Percentiles rank a stretch among this genome's conserved stretches.
These are phyloP conservation scores for Pseudorectes ferrugineus DNA, from an alignment of 2,113 vertebrate species.

Conservation along the genomic window DNA sequence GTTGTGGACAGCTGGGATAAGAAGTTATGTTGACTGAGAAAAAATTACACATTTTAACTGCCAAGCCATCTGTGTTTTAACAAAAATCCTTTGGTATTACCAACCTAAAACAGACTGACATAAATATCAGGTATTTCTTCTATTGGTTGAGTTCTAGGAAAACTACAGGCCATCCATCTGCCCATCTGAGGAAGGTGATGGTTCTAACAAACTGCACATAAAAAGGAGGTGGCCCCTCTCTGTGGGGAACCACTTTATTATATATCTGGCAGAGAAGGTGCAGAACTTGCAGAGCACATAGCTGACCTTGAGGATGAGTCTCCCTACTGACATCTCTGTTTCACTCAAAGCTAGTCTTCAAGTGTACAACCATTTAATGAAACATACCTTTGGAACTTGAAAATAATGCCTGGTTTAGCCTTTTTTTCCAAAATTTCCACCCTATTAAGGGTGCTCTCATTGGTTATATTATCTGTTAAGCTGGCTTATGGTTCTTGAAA, in stretches of 20 bases:
- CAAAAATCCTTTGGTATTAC: neutral
- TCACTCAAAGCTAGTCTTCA: neutral
- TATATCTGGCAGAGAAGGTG: neutral
- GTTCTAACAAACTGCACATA: neutral
- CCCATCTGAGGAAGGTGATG: neutral
- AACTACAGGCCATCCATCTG: neutral
- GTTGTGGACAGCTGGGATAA: neutral
- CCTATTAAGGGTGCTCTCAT: neutral
- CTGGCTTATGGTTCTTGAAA: neutral
- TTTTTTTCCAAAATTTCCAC: neutral
- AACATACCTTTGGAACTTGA: neutral
- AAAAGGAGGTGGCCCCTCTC: neutral
- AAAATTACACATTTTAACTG: neutral
- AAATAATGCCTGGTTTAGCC: neutral
- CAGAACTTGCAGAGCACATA: neutral
- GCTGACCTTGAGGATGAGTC: neutral
- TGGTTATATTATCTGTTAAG: neutral
- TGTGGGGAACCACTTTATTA: neutral
- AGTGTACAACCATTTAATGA: neutral
- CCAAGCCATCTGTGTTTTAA: neutral
- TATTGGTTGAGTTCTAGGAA: neutral
- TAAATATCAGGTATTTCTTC: neutral
- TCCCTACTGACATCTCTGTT: neutral
- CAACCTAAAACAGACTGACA: neutral
- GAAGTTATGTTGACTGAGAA: neutral